phyloP scores from a whole-genome alignment of 23 tunicate genomes.

The Halocynthia roretzi region DNA sequence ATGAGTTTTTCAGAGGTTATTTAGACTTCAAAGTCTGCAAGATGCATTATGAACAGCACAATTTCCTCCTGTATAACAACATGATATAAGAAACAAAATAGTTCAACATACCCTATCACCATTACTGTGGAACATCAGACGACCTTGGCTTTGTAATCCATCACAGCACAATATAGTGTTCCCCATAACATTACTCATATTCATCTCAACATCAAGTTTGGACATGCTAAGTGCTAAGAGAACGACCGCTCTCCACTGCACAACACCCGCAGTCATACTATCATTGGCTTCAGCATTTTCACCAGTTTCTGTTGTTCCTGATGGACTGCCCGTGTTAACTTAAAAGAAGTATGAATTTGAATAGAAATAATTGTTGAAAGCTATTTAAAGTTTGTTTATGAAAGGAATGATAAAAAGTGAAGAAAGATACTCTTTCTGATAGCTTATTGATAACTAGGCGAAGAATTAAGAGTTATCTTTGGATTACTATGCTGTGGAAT shows the following conservation, averaged over 20 bases:
- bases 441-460: no score
- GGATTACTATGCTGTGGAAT: no score
- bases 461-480: no score
- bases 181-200: constrained; percentile 95
- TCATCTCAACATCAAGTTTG: constrained; percentile 77
- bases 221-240: constrained; percentile 50
- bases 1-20: no score
- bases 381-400: no score
- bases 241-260: constrained; percentile 61
- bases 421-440: no score
- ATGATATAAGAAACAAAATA: neutral
- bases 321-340: neutral
- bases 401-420: no score
- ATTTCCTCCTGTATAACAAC: neutral
- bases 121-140: constrained; percentile 28
- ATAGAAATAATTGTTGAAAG: no score
- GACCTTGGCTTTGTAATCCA: constrained; percentile 41
- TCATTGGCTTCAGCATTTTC: neutral
- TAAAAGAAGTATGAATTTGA: no score
- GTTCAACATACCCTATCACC: constrained; percentile 57
- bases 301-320: neutral
- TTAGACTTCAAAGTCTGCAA: no score
- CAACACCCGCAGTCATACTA: neutral
- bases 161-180: constrained; percentile 82
- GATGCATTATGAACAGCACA: no score